Conservation (phyloP, 2,797 vertebrate genomes). For the Rhinogobio ventralis region DNA sequence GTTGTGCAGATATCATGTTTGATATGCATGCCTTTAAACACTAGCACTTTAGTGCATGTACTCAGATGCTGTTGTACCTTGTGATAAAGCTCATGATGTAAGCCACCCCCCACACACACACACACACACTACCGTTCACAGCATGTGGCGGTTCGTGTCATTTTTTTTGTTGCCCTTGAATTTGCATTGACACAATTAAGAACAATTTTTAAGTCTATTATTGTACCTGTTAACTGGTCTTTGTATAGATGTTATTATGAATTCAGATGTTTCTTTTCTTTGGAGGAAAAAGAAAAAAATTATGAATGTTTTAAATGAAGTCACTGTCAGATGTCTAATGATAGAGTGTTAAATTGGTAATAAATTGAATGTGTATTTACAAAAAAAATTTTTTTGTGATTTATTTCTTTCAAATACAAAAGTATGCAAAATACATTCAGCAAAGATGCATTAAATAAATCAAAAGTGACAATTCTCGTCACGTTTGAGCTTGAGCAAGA, state of each 20-base stretch:
- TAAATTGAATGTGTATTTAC: slow-evolving; percentile 86
- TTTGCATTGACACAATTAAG: slow-evolving; percentile 80
- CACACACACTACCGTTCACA: not conserved
- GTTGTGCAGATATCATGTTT: slow-evolving; percentile 83
- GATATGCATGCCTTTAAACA: slow-evolving; percentile 88
- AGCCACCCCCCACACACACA: slow-evolving; percentile 42
- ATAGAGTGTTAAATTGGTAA: slow-evolving; percentile 81
- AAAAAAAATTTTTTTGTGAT: slow-evolving; percentile 52
- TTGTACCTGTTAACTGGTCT: slow-evolving; percentile 84
- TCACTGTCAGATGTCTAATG: slow-evolving; percentile 80
- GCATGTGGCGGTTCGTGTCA: slow-evolving; percentile 70
- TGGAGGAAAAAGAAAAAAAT: slow-evolving; percentile 77
- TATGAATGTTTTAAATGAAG: slow-evolving; percentile 82
- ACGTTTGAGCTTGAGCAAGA: too few species aligned
- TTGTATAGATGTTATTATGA: slow-evolving; percentile 84
- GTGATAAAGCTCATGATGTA: slow-evolving; percentile 76
- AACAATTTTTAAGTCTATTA: slow-evolving; percentile 85
- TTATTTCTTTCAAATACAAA: slow-evolving; percentile 7
- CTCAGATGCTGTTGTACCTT: slow-evolving; percentile 82
- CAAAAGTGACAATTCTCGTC: not conserved
- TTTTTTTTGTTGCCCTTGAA: slow-evolving; percentile 84
- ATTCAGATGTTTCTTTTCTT: slow-evolving; percentile 75
- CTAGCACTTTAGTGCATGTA: slow-evolving; percentile 95
- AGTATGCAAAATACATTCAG: not conserved
- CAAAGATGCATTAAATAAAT: not conserved